Percentiles rank a stretch among this genome's conserved stretches.
Evolutionary conservation across 2,888 invertebrate species (phyloP).

Genomic region (Alviniconcha strummeri): DNA sequence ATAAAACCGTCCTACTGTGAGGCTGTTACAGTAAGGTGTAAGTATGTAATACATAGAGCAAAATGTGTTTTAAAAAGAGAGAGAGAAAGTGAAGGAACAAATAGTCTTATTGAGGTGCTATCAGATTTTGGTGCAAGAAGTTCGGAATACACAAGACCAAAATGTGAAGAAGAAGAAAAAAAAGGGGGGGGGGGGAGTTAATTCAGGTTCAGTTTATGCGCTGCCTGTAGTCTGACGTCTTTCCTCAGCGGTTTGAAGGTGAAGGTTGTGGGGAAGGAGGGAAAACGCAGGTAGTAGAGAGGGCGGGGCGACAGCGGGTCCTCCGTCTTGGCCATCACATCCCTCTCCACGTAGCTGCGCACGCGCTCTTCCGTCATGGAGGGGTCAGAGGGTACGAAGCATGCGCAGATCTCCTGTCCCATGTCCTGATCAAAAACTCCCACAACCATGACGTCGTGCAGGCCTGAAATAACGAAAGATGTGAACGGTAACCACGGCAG

Average conservation of each 20-base stretch:
- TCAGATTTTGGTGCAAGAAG: too few relatives aligned
- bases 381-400: conserved; percentile 16
- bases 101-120: too few relatives aligned
- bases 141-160: too few relatives aligned
- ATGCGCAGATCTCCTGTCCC: conserved; percentile 34
- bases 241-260: conserved; percentile 9
- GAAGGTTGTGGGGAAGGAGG: conserved; percentile 19
- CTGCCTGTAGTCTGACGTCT: neutral
- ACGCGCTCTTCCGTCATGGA: conserved; percentile 8
- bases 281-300: conserved; percentile 22
- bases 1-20: too few relatives aligned
- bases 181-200: neutral
- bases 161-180: too few relatives aligned
- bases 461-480: neutral
- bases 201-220: conserved; percentile 1
- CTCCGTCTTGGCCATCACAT: conserved; percentile 1
- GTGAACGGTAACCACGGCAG: neutral
- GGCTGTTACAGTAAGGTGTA: too few relatives aligned
- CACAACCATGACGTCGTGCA: conserved; percentile 29
- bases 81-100: too few relatives aligned
- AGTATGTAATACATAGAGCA: too few relatives aligned
- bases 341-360: conserved; percentile 14
- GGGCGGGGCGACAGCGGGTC: conserved; percentile 19
- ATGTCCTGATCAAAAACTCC: conserved; percentile 25
- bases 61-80: too few relatives aligned